Evolutionary conservation across 2,797 vertebrate genomes (phyloP).

Genomic region (Linurgus olivaceus): DNA sequence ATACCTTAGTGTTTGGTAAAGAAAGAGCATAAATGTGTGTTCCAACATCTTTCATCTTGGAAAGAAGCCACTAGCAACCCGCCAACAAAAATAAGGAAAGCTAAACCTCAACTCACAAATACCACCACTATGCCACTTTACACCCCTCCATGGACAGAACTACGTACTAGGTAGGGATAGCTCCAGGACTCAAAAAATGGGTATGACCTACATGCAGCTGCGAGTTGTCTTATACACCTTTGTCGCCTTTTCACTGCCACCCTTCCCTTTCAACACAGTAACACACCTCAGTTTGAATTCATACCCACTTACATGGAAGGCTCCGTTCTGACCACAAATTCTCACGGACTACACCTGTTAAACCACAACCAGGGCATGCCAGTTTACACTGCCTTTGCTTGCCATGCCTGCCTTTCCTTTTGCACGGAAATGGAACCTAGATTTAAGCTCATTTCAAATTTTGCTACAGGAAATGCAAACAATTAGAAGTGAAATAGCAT

Average conservation of each 20-base stretch:
- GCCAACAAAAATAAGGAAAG: slow-evolving; percentile 58
- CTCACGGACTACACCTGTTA: background rate
- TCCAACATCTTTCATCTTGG: slow-evolving; percentile 18
- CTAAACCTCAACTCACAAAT: slow-evolving; percentile 25
- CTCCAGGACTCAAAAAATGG: background rate
- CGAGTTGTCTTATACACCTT: fast-evolving
- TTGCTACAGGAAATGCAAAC: background rate
- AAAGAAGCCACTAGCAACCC: background rate
- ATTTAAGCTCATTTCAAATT: background rate
- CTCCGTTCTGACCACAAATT: background rate
- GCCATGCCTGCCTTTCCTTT: fast-evolving
- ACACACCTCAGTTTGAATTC: fast-evolving
- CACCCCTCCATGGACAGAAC: background rate
- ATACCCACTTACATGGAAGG: fast-evolving
- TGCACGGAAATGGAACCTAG: background rate
- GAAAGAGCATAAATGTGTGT: background rate
- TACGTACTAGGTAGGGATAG: background rate
- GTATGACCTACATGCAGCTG: background rate
- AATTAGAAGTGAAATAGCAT: background rate
- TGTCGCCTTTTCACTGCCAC: background rate
- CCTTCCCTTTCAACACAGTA: background rate
- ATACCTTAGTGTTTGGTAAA: slow-evolving; percentile 46
- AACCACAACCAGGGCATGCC: background rate
- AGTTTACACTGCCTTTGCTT: background rate
- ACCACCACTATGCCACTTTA: slow-evolving; percentile 16